Conservation (phyloP, 1,140 invertebrate species). For the Camponotus vicinus region DNA sequence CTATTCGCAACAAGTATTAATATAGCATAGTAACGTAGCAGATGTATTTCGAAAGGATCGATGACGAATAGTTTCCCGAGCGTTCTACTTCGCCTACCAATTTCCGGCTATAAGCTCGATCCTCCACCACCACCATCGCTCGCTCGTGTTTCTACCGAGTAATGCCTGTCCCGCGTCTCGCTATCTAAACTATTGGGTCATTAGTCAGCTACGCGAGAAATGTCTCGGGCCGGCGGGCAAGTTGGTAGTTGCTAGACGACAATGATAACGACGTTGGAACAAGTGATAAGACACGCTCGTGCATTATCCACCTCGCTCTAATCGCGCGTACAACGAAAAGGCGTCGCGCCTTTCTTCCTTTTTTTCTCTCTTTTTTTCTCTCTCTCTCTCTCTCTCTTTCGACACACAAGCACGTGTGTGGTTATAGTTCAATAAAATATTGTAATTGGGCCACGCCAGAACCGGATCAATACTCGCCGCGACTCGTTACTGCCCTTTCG, state of each 20-base stretch:
- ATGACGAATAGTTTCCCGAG: constrained; percentile 2
- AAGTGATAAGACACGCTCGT: constrained; percentile 45
- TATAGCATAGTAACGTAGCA: background rate
- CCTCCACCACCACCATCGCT: background rate
- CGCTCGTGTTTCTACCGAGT: constrained; percentile 28
- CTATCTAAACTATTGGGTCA: constrained; percentile 58
- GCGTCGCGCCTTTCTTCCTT: background rate
- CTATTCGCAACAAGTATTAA: too few species aligned
- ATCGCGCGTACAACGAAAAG: constrained; percentile 26
- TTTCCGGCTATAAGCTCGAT: constrained; percentile 8
- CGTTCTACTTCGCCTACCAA: constrained; percentile 19
- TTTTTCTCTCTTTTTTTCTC: background rate
- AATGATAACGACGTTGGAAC: constrained; percentile 45
- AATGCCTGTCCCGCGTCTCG: constrained; percentile 42
- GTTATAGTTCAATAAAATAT: constrained; percentile 74
- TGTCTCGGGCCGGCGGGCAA: constrained; percentile 48
- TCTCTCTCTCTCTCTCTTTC: constrained; percentile 27
- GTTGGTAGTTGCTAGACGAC: constrained; percentile 50
- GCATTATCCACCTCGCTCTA: background rate
- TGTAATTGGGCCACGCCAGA: constrained; percentile 70
- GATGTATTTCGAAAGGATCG: constrained; percentile 23
- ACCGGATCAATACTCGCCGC: constrained; percentile 67
- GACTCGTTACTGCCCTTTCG: constrained; percentile 58
- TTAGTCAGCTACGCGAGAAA: constrained; percentile 58
- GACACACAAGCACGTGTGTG: constrained; percentile 34